Percentiles rank a stretch among this genome's conserved stretches.
phyloP scores from a whole-genome alignment of 2,113 vertebrate species.

The Podarcis raffonei region DNA sequence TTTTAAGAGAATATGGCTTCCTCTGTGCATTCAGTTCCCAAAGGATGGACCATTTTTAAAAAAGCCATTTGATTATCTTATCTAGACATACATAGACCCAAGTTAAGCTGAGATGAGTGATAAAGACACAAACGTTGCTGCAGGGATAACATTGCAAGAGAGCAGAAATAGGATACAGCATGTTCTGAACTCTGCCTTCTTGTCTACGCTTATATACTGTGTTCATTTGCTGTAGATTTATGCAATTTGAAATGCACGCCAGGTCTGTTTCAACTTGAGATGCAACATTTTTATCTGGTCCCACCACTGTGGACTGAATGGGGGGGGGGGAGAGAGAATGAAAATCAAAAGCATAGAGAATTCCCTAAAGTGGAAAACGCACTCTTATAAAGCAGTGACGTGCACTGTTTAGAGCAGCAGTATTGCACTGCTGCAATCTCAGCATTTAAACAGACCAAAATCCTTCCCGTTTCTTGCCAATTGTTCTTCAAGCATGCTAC shows the following conservation, averaged over 20 bases:
- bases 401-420: not conserved
- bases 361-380: not conserved
- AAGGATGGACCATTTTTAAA: not conserved
- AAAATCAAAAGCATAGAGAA: not conserved
- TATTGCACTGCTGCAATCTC: not conserved
- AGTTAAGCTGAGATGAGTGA: not conserved
- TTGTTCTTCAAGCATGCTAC: constrained; percentile 8
- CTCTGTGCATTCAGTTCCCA: not conserved
- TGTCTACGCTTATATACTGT: not conserved
- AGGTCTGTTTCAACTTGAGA: not conserved
- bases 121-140: not conserved
- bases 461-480: not conserved
- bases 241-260: constrained; percentile 13
- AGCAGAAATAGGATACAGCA: not conserved
- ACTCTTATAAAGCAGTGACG: not conserved
- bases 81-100: not conserved
- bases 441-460: not conserved
- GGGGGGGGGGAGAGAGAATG: not conserved
- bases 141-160: not conserved
- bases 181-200: not conserved
- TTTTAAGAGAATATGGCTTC: not conserved
- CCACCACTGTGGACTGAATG: not conserved
- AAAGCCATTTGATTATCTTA: not conserved
- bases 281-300: constrained; percentile 4
- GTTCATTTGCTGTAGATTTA: not conserved